Conservation (phyloP, 2,888 invertebrate genomes). For the Machimus rusticus region DNA sequence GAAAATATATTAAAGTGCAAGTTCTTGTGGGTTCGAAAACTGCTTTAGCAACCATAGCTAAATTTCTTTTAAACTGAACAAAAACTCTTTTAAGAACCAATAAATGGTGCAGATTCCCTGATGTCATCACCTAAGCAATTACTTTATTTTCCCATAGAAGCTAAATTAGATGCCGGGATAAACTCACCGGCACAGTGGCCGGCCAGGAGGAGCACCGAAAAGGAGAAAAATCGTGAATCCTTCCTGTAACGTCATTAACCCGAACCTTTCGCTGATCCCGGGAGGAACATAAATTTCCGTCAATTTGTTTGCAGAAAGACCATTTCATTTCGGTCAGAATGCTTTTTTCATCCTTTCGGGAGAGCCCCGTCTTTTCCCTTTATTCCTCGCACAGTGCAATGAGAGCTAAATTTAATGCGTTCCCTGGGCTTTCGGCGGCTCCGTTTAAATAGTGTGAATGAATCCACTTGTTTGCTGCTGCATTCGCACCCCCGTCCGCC, state of each 20-base stretch:
- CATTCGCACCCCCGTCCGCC: neutral
- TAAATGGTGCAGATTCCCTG: neutral
- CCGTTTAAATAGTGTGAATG: conserved; percentile 40
- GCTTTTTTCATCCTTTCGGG: conserved; percentile 44
- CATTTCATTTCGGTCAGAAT: conserved; percentile 47
- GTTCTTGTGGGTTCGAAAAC: too few relatives aligned
- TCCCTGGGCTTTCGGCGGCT: conserved; percentile 39
- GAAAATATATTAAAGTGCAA: too few relatives aligned
- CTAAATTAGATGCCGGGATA: conserved; percentile 13
- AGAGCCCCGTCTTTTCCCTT: conserved; percentile 18
- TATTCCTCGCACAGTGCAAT: conserved; percentile 26
- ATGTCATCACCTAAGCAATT: neutral
- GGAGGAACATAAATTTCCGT: conserved; percentile 47
- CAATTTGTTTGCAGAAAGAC: conserved; percentile 47
- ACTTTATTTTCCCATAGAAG: neutral
- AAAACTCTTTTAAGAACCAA: neutral
- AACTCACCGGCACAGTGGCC: neutral
- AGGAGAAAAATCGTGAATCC: conserved; percentile 25
- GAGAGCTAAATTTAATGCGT: conserved; percentile 46
- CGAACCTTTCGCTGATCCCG: conserved; percentile 30
- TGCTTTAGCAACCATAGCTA: too few relatives aligned
- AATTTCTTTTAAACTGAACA: neutral
- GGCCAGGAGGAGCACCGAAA: neutral
- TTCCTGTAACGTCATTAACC: conserved; percentile 38
- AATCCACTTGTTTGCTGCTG: neutral